These are phyloP conservation scores for Nomada fabriciana DNA, from an alignment of 2,888 invertebrate species.

Conservation along the genomic window DNA sequence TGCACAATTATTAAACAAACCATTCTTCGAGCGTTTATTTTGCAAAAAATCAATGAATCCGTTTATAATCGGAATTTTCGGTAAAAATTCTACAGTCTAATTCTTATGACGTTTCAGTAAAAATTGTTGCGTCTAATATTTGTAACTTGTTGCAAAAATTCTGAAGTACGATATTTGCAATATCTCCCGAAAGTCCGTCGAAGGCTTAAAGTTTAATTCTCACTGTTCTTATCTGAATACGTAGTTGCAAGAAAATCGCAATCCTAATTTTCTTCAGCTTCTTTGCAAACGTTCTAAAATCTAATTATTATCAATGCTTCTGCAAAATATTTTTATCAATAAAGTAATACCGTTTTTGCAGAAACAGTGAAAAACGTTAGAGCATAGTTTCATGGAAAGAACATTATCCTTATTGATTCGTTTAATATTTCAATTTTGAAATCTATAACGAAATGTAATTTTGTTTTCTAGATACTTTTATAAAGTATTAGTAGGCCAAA, in stretches of 20 bases:
- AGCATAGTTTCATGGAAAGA: neutral
- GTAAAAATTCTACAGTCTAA: constrained; percentile 57
- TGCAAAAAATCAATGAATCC: constrained; percentile 45
- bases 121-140: constrained; percentile 41
- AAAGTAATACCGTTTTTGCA: neutral
- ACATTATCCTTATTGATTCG: neutral
- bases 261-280: constrained; percentile 26
- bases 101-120: constrained; percentile 31
- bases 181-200: constrained; percentile 20
- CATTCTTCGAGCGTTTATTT: neutral
- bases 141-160: constrained; percentile 36
- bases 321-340: neutral
- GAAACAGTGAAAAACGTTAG: constrained; percentile 1
- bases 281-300: constrained; percentile 15
- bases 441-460: neutral
- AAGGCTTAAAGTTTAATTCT: constrained; percentile 24
- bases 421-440: neutral
- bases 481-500: neutral
- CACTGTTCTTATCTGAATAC: constrained; percentile 1
- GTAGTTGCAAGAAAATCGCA: constrained; percentile 27
- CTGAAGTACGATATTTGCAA: constrained; percentile 31
- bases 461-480: neutral
- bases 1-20: neutral
- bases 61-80: constrained; percentile 1
- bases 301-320: neutral